phyloP scores from a whole-genome alignment of 2,888 invertebrate species.

The Ferrisia virgata region DNA sequence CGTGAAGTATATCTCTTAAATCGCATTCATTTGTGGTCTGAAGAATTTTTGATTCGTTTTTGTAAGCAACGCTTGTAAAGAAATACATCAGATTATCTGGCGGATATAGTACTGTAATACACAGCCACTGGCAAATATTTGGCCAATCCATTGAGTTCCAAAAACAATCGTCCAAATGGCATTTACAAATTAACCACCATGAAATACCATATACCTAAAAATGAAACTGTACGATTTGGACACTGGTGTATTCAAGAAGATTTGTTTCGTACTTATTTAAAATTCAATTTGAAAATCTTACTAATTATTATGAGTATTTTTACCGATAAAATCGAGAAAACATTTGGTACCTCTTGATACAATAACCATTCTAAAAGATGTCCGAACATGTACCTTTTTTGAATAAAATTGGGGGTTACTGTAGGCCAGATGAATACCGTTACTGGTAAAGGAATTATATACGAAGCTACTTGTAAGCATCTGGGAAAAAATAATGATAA shows the following conservation, averaged over 20 bases:
- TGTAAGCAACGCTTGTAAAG: slow-evolving; percentile 26
- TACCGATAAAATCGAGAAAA: slow-evolving; percentile 22
- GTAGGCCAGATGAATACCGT: slow-evolving; percentile 22
- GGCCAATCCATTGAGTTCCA: slow-evolving; percentile 35
- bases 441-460: slow-evolving; percentile 13
- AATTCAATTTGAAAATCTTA: not conserved
- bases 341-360: slow-evolving; percentile 35
- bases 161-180: slow-evolving; percentile 26
- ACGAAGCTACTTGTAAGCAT: slow-evolving; percentile 18
- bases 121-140: slow-evolving; percentile 29
- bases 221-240: no score
- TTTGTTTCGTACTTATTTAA: no score
- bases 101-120: not conserved
- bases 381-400: slow-evolving; percentile 28
- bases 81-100: slow-evolving; percentile 33
- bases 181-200: slow-evolving; percentile 36
- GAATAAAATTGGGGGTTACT: not conserved
- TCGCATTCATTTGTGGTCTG: slow-evolving; percentile 27
- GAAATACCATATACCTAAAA: slow-evolving; percentile 24
- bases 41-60: slow-evolving; percentile 34
- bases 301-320: no score
- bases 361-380: slow-evolving; percentile 40
- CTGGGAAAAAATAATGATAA: not conserved
- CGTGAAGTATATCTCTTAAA: not conserved
- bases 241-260: no score